phyloP scores from a whole-genome alignment of 2,888 invertebrate species.

The Boloria selene region DNA sequence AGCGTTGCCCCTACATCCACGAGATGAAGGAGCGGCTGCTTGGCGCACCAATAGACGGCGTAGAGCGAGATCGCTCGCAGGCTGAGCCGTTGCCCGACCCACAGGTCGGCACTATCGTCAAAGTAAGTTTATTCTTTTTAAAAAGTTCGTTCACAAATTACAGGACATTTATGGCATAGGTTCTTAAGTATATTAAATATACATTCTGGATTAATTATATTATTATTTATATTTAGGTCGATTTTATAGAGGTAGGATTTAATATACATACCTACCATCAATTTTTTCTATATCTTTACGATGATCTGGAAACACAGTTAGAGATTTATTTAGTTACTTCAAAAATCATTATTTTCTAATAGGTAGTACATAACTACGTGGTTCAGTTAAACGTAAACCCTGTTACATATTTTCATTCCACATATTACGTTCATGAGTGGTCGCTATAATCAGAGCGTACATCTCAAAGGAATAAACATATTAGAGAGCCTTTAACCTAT shows the following conservation, averaged over 20 bases:
- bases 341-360: no score
- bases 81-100: constrained; percentile 73
- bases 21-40: constrained; percentile 96
- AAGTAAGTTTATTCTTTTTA: constrained; percentile 84
- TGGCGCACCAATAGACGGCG: constrained; percentile 86
- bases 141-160: background rate
- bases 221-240: no score
- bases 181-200: no score
- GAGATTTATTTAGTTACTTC: no score
- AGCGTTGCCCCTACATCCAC: constrained; percentile 95
- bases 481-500: constrained; percentile 36
- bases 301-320: no score
- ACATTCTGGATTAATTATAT: no score
- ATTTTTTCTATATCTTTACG: no score
- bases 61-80: constrained; percentile 62
- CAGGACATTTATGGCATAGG: no score
- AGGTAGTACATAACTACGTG: background rate
- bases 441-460: constrained; percentile 24
- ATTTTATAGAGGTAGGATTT: no score
- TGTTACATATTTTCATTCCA: constrained; percentile 20
- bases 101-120: constrained; percentile 94
- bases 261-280: no score
- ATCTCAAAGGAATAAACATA: constrained; percentile 28
- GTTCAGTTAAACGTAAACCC: background rate
- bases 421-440: constrained; percentile 27